Base-by-base conservation (phyloP, 2,888 invertebrate genomes). In the Synanthedon myopaeformis region DNA sequence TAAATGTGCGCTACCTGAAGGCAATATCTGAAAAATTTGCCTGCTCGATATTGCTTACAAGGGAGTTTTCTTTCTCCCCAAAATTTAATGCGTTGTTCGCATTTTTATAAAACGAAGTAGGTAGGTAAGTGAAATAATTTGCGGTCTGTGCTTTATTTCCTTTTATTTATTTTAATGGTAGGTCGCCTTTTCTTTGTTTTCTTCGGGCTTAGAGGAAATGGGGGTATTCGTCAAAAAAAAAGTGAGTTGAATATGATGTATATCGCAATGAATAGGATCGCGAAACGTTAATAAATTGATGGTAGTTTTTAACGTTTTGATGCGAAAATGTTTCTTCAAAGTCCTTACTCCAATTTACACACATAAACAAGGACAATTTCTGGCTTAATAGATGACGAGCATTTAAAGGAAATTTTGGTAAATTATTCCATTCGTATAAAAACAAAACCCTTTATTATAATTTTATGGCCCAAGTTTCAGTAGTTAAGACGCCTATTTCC, bases 1-100 rank as follows among this genome's bases (percentile, higher is more conserved):
- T 87, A 87, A 87, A 87, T 87, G 87, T 86, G 84, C 84, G 80
- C 87, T 87, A 87, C 87, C 87, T 87, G 87, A 84, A 87, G 81
- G 86, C 86, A 87, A 87, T 87, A 87, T 87, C 87, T 87, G 86
- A 87, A 87, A 87, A 87, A 86, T 87, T 87, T 87, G 85, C 87
- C 86, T 86, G 77, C 82, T 85, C 86, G 84, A 86, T 86, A 86
- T 87, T 86, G 87, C 87, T 87, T 87, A 87, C 86, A 86, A 84
- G 83, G 81, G 82, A 85, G 85, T 87, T 86, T 86, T 84, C 84
- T 84, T 86, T 86, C 86, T 84, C 83, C 86, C 85, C 82, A 82
- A 86, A 87, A 86, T 87, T 87, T 87, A 87, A 87, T 87, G 86
- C 87, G 85, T 83, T 83, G 84, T 79, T 83, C 85, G 86, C 87